These are phyloP conservation scores for Prostheceraeus crozeri DNA, from an alignment of 2,888 invertebrate genomes.

Conservation along the genomic window DNA sequence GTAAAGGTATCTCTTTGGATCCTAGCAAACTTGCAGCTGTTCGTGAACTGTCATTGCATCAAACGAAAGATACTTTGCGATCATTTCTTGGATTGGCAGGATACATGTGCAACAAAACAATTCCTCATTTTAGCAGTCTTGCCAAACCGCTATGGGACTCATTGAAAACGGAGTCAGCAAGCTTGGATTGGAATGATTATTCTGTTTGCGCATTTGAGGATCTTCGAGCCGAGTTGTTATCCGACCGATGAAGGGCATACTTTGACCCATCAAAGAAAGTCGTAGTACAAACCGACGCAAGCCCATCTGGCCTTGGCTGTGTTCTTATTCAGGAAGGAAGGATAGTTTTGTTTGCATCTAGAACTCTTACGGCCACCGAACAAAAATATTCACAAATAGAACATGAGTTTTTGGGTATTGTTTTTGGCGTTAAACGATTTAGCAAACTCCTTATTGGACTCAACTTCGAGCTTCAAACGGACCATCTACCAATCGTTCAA, in stretches of 20 bases:
- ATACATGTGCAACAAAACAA: conserved; percentile 1
- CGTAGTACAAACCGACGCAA: conserved; percentile 13
- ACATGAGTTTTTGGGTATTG: conserved; percentile 8
- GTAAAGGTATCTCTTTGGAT: not conserved
- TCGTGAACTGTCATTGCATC: not conserved
- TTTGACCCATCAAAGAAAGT: conserved; percentile 17
- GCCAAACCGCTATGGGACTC: conserved; percentile 7
- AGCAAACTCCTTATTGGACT: conserved; percentile 6
- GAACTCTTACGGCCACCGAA: conserved; percentile 15
- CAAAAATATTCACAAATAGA: conserved; percentile 16
- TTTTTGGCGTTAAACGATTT: conserved; percentile 13
- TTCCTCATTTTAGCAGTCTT: conserved; percentile 4
- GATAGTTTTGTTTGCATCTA: not conserved
- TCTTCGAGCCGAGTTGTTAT: too few relatives aligned
- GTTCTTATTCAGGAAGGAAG: not conserved
- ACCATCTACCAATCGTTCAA: conserved; percentile 4
- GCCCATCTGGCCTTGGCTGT: not conserved
- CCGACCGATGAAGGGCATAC: too few relatives aligned
- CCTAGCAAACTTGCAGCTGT: conserved; percentile 1
- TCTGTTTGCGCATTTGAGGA: conserved; percentile 4
- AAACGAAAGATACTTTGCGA: conserved; percentile 1
- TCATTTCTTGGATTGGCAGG: conserved; percentile 14
- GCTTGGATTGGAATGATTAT: too few relatives aligned
- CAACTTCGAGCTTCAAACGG: not conserved
- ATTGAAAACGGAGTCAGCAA: conserved; percentile 13